phyloP scores from a whole-genome alignment of 2,113 vertebrate genomes.

The Galbula dea region DNA sequence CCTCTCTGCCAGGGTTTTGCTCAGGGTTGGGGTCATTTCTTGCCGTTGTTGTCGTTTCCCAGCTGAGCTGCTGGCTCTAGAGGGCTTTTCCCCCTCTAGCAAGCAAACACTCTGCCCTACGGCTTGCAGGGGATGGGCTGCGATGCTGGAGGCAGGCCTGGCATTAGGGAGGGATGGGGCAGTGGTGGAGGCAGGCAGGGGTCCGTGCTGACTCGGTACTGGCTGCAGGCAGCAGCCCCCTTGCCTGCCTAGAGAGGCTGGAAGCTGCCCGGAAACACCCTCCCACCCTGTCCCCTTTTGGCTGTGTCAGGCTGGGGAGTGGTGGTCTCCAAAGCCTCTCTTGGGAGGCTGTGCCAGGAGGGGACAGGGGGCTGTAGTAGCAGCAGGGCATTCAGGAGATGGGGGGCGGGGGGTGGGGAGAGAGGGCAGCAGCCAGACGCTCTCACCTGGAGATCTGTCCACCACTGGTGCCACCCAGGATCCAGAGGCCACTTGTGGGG shows the following conservation, averaged over 20 bases:
- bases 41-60: neutral
- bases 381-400: neutral
- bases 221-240: neutral
- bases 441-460: neutral
- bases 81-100: neutral
- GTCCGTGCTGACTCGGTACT: neutral
- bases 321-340: neutral
- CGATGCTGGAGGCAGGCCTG: neutral
- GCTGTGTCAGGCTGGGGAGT: neutral
- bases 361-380: fast-evolving
- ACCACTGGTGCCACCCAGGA: neutral
- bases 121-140: neutral
- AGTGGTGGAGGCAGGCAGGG: neutral
- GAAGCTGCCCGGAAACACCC: no score
- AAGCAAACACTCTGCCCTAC: neutral
- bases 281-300: fast-evolving
- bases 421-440: neutral
- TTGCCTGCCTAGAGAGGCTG: neutral
- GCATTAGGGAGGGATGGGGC: neutral
- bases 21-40: neutral
- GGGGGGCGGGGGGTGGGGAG: neutral
- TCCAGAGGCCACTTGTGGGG: fast-evolving
- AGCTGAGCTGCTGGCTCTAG: neutral
- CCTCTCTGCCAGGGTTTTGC: neutral
- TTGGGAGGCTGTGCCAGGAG: neutral